Conservation (phyloP, 2,113 vertebrate genomes). For the Ctenomys sociabilis region DNA sequence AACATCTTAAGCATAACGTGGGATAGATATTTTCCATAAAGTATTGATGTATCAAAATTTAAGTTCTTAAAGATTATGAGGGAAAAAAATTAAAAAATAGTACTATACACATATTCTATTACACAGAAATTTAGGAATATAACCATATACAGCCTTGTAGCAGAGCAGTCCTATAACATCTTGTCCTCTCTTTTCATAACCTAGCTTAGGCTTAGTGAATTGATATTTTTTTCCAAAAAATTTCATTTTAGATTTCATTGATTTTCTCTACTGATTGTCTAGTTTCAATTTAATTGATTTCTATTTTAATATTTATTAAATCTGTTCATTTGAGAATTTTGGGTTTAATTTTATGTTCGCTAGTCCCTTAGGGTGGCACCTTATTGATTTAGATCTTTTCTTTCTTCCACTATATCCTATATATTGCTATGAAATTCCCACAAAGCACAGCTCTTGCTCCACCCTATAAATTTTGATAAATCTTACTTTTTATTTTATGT, state of each 20-base stretch:
- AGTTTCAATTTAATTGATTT: not conserved
- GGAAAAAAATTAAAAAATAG: no score
- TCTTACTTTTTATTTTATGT: not conserved
- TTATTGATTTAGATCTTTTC: not conserved
- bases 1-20: no score
- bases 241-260: not conserved
- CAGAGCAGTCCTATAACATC: no score
- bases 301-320: not conserved
- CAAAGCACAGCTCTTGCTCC: not conserved
- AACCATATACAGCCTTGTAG: no score
- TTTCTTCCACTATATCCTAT: not conserved
- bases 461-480: not conserved
- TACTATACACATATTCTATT: no score
- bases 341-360: not conserved
- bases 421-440: not conserved
- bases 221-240: not conserved
- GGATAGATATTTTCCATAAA: no score
- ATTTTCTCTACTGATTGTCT: not conserved
- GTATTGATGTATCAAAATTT: no score
- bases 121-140: no score
- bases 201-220: not conserved
- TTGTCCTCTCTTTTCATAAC: no score
- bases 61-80: no score
- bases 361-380: not conserved
- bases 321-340: not conserved